Evolutionary conservation across 1,140 invertebrate genomes (phyloP), one percentile per base, ranked within the genome.

Genomic region (Habropoda laboriosa): DNA sequence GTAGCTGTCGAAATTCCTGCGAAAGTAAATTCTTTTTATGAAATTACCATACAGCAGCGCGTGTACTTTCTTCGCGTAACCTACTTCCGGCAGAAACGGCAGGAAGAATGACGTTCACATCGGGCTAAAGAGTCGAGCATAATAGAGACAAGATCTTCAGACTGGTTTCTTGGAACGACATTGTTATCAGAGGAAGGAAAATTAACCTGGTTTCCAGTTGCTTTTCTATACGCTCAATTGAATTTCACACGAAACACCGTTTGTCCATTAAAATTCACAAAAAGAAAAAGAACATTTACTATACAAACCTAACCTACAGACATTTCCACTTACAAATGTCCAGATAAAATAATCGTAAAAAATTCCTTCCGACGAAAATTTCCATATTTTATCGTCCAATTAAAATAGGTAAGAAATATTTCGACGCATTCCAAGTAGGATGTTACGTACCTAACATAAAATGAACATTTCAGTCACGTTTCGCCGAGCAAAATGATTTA

Each of bases 181-280:
- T 81, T 86, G 82, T 86, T 85, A 85, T 85, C 83, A 74, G 53
- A 55, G 45, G 68, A 63, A 40, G 45, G 57, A 73, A 68, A 70
- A 70, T 71, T 53, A 77, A 81, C 42, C 64, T 21, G 30, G 55
- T 78, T 77, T 78, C 74, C 57, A 8, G n/a, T 51, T n/a, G 35
- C 40, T 61, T 64, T 60, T 64, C 77, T 64, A n/a, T n/a, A 51
- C 47, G 38, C 57, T 13, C 18, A 61, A 73, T 53, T 27, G 32
- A 68, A 68, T 53, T 68, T 68, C 47, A 68, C 45, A 35, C 18
- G n/a, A n/a, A n/a, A n/a, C n/a, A n/a, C n/a, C n/a, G n/a, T n/a
- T n/a, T n/a, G n/a, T n/a, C n/a, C n/a, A n/a, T n/a, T n/a, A n/a
- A n/a, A n/a, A n/a, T n/a, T n/a, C n/a, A n/a, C n/a, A n/a, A n/a